A percentile compares a stretch with the other conserved stretches of the same genome.
Evolutionary conservation across 2,113 vertebrate genomes (phyloP).

Genomic region (Pelusios castaneus): DNA sequence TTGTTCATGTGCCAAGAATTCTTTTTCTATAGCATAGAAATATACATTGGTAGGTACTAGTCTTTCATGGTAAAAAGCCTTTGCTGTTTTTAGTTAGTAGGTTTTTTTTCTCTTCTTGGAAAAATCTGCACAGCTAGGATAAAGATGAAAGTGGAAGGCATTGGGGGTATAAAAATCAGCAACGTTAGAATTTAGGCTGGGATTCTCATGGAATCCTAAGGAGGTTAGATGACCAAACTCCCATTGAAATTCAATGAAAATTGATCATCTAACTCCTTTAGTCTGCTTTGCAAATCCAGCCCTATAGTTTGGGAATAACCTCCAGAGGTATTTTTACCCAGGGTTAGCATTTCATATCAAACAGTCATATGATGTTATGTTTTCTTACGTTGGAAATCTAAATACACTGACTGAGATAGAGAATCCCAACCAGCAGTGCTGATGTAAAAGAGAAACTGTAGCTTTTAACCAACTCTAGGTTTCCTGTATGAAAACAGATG

Average conservation of each 20-base stretch:
- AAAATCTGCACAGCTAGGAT: no score
- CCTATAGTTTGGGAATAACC: neutral
- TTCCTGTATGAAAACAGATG: no score
- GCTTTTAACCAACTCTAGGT: no score
- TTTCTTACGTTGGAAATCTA: neutral
- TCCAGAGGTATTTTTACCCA: neutral
- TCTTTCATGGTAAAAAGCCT: neutral
- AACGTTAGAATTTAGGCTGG: conserved; percentile 23
- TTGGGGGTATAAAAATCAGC: conserved; percentile 12
- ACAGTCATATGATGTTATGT: neutral
- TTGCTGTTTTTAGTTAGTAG: neutral
- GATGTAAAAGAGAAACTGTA: neutral
- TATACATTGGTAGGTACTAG: conserved; percentile 32
- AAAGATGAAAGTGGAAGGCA: conserved; percentile 6
- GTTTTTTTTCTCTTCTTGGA: neutral
- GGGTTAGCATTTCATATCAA: neutral
- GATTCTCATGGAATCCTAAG: neutral
- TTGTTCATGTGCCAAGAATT: neutral
- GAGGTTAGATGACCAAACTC: conserved; percentile 15
- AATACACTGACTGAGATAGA: neutral
- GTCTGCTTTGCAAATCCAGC: conserved; percentile 13
- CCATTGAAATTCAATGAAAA: conserved; percentile 35
- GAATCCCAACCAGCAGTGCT: neutral
- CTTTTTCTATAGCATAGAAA: no score
- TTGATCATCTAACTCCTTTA: neutral